These are phyloP conservation scores for Columba guinea DNA, from an alignment of 2,797 vertebrate genomes.

Conservation along the genomic window DNA sequence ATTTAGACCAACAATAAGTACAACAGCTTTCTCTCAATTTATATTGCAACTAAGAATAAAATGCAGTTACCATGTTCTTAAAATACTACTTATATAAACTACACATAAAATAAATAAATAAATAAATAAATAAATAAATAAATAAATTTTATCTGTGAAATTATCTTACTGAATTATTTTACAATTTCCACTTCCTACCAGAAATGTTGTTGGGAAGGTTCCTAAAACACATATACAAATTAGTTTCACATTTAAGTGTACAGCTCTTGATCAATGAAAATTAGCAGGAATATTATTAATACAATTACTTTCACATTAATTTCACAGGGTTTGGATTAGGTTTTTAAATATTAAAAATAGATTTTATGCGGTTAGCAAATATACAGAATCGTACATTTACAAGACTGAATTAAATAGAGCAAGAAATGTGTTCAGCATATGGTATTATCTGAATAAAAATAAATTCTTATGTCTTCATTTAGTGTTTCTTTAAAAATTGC, in stretches of 20 bases:
- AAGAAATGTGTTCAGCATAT: conserved; percentile 32
- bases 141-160: neutral
- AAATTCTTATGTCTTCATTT: conserved; percentile 38
- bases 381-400: conserved; percentile 4
- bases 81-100: neutral
- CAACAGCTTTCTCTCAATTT: neutral
- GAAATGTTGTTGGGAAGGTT: neutral
- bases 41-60: neutral
- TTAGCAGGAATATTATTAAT: neutral
- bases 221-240: neutral
- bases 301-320: neutral
- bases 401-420: conserved; percentile 9
- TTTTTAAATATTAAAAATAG: neutral
- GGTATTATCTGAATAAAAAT: conserved; percentile 25
- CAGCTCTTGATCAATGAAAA: neutral
- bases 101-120: neutral
- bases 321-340: neutral
- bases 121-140: neutral
- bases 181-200: neutral
- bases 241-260: conserved; percentile 12
- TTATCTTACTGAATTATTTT: neutral
- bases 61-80: neutral
- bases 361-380: neutral
- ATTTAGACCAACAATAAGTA: neutral
- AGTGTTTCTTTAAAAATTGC: neutral